Evolutionary conservation across 1,140 invertebrate species (phyloP).

Genomic region (Antheraea mylitta): DNA sequence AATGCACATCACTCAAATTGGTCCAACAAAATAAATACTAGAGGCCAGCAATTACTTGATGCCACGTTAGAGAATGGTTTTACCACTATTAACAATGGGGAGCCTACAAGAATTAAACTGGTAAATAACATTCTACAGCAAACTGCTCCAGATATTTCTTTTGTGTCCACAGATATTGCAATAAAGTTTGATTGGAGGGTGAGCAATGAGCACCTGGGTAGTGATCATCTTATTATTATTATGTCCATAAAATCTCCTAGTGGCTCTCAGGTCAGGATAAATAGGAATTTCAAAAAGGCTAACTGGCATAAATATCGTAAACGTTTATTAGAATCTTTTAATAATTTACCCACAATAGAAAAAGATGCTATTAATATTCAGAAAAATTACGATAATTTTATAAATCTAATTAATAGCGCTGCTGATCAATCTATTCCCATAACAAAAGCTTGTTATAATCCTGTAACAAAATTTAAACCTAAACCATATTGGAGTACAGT

Average conservation of each 20-base stretch:
- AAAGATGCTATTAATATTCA: slow-evolving; percentile 12
- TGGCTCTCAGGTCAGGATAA: not conserved
- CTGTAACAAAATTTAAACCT: slow-evolving; percentile 14
- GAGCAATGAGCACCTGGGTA: slow-evolving; percentile 12
- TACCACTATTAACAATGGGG: slow-evolving; percentile 7
- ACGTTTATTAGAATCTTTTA: not conserved
- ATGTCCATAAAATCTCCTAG: not conserved
- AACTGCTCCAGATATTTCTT: slow-evolving; percentile 10
- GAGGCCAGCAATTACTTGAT: slow-evolving; percentile 9
- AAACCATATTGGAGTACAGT: slow-evolving; percentile 23
- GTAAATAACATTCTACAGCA: not conserved
- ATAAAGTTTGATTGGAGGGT: slow-evolving; percentile 1
- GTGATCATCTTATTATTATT: slow-evolving; percentile 15
- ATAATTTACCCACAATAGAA: not conserved
- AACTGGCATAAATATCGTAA: slow-evolving; percentile 21
- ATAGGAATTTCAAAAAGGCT: slow-evolving; percentile 19
- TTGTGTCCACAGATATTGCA: slow-evolving; percentile 9
- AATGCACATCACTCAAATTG: slow-evolving; percentile 16
- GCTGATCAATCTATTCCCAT: slow-evolving; percentile 20
- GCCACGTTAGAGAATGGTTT: slow-evolving; percentile 9
- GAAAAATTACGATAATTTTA: slow-evolving; percentile 15
- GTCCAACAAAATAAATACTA: slow-evolving; percentile 11
- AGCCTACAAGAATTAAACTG: slow-evolving; percentile 2
- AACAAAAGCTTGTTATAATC: slow-evolving; percentile 16
- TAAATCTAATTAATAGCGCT: slow-evolving; percentile 4